Base-by-base conservation (phyloP, 2,888 invertebrate genomes). In the Cataglyphis rosenhaueri region DNA sequence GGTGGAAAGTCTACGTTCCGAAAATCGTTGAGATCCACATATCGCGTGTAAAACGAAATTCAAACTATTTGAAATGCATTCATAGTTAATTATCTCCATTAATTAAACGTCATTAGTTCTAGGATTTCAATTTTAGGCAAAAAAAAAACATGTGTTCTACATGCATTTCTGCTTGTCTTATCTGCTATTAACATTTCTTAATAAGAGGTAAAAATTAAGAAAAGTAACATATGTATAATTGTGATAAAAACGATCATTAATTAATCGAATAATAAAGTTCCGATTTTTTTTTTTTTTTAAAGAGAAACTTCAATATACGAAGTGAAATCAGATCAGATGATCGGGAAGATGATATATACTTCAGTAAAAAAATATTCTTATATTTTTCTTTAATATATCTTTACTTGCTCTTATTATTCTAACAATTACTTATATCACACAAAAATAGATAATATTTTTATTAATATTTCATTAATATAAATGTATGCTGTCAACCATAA, bases 1-100 rank as follows among this genome's bases (percentile, higher is more conserved):
- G 88, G 89, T 91, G 88, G 90, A 91, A 91, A 90, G 81, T 82
- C 44, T 25, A 41, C n/a, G 48, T 52, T 52, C 68, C 79, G 81
- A 86, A 87, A 83, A 68, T n/a, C 81, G 35, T 4, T 21, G 35
- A 52, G 48, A 55, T 41, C 48, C 41, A 82, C 38, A 81, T 65
- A 59, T 57, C 44, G 57, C 32, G 44, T 44, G 29, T 10, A 18
- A 8, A 52, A 52, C 48, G 6, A 52, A 52, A 10, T n/a, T 78
- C 48, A 59, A 57, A 70, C 52, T 29, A 55, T 66, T 35, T 38
- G 18, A 52, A 25, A 32, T 59, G 71, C 57, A 1, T 35, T 32
- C n/a, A 32, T 44, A n/a, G 18, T 25, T 71, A 78, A 78, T 78
- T 70, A 32, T 9, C 32, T 25, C 38, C 18, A 78, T 78, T 78